These are phyloP conservation scores for Drosophila neocordata DNA, from an alignment of 1,140 invertebrate species.

Conservation along the genomic window DNA sequence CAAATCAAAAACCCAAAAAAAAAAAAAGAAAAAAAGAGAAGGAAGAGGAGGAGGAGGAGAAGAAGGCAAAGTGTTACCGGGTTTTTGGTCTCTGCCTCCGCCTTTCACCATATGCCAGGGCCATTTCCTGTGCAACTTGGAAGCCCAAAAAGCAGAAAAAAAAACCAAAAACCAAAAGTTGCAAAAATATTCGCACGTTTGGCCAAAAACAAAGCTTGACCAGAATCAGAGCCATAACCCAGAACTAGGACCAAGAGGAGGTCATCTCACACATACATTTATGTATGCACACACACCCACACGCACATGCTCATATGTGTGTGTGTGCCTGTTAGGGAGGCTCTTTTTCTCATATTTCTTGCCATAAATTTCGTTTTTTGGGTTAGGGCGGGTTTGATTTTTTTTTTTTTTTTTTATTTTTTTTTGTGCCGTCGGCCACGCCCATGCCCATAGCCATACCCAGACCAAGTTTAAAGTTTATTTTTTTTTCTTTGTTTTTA, in stretches of 20 bases:
- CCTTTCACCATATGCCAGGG: constrained; percentile 57
- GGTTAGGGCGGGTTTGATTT: constrained; percentile 37
- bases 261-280: constrained; percentile 13
- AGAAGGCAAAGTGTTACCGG: constrained; percentile 33
- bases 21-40: constrained; percentile 57
- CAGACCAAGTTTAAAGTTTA: constrained; percentile 50
- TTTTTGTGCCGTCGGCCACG: constrained; percentile 12
- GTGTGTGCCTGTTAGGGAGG: constrained; percentile 46
- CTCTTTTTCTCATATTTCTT: constrained; percentile 71
- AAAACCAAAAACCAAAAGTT: constrained; percentile 60
- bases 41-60: background rate
- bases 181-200: constrained; percentile 80
- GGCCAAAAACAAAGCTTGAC: constrained; percentile 66
- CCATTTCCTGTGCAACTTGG: constrained; percentile 77
- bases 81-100: constrained; percentile 26
- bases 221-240: constrained; percentile 8
- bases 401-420: too few species aligned
- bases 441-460: constrained; percentile 23
- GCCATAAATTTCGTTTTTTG: constrained; percentile 60
- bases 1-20: constrained; percentile 39
- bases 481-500: constrained; percentile 21
- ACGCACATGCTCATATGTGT: constrained; percentile 26
- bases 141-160: background rate
- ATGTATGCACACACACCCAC: background rate
- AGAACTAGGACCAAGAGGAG: background rate